Percentiles rank a stretch among this genome's conserved stretches.
phyloP scores from a whole-genome alignment of 2,888 invertebrate species.

The Agrotis clavis region DNA sequence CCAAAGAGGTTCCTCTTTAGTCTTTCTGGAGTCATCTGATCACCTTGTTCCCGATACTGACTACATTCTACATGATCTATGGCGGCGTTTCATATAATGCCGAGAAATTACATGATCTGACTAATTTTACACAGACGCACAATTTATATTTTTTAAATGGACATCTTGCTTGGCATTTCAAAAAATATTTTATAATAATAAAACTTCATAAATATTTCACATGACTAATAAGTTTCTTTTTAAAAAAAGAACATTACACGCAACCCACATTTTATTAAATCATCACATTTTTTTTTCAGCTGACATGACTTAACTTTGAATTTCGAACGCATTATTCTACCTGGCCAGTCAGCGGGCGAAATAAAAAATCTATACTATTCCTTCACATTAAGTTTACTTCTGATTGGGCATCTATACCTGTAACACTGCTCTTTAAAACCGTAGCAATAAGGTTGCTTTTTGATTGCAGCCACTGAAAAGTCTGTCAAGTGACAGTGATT shows the following conservation, averaged over 20 bases:
- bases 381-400: not conserved
- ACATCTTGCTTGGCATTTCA: too few relatives aligned
- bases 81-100: too few relatives aligned
- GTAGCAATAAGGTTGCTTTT: not conserved
- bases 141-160: too few relatives aligned
- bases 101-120: too few relatives aligned
- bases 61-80: too few relatives aligned
- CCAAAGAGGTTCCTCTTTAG: too few relatives aligned
- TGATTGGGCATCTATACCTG: not conserved
- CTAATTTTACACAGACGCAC: too few relatives aligned
- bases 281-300: conserved; percentile 57
- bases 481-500: not conserved
- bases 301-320: conserved; percentile 51
- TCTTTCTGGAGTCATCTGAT: too few relatives aligned
- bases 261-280: conserved; percentile 58
- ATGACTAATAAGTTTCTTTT: conserved; percentile 26
- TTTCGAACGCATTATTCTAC: conserved; percentile 61
- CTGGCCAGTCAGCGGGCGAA: conserved; percentile 57
- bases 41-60: too few relatives aligned
- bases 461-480: not conserved
- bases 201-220: conserved; percentile 4
- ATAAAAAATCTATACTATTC: conserved; percentile 58
- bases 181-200: not conserved
- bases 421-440: not conserved
- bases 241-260: conserved; percentile 32